Evolutionary conservation across 2,113 vertebrate species (phyloP).

Genomic region (Petromus typicus): DNA sequence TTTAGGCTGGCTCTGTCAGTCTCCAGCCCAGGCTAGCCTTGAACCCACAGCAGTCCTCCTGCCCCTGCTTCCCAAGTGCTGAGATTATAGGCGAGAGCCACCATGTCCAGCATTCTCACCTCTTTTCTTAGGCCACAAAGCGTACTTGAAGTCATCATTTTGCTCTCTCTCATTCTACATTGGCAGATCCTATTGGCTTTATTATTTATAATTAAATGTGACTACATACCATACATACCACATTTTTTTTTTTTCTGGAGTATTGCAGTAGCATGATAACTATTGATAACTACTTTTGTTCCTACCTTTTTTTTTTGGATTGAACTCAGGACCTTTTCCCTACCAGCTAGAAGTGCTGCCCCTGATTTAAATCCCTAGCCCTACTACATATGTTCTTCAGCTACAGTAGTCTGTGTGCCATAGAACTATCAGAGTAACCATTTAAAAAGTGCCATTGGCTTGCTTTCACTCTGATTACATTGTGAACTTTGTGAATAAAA

Average conservation of each 20-base stretch:
- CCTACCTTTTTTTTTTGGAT: too few species aligned
- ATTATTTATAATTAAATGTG: neutral
- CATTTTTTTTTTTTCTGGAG: neutral
- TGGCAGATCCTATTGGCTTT: neutral
- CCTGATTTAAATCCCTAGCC: too few species aligned
- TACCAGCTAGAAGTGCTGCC: too few species aligned
- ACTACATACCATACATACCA: neutral
- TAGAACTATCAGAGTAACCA: neutral
- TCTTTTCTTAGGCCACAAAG: slow-evolving; percentile 24
- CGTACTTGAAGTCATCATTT: neutral
- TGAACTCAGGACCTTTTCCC: too few species aligned
- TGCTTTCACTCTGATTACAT: neutral
- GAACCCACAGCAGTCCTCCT: too few species aligned
- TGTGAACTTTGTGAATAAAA: slow-evolving; percentile 56
- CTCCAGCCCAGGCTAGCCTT: too few species aligned
- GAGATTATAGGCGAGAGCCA: neutral
- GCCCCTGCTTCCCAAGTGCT: too few species aligned
- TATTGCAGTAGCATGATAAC: neutral
- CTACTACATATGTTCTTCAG: slow-evolving; percentile 30
- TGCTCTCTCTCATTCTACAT: neutral
- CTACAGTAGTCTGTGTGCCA: neutral
- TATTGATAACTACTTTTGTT: too few species aligned
- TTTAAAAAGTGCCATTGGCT: neutral
- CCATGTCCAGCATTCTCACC: too few species aligned
- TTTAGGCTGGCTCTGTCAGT: too few species aligned